Evolutionary conservation across 2,888 invertebrate genomes (phyloP), one percentile per base, ranked within the genome.

Genomic region (Criorhina ranunculi): DNA sequence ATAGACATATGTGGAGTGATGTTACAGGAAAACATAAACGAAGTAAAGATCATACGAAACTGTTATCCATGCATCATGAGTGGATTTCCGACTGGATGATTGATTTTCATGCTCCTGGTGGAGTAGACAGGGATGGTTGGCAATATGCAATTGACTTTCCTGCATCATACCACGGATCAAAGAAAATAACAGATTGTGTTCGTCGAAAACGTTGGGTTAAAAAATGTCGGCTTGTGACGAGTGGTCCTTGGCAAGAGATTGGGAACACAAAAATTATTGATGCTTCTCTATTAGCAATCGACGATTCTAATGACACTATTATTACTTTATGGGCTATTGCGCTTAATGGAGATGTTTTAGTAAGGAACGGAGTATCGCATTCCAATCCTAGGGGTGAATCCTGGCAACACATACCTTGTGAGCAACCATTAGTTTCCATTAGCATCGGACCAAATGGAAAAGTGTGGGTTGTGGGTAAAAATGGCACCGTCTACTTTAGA

Each of bases 111-210:
- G 95, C 96, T 7, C 96, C 96, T 0, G 97, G 97, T 0, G 98
- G 98, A 1, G 97, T 96, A 0, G 98, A 98, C 91, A 94, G 94
- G 77, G 97, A 98, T 87, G 98, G 98, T 1, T 98, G 98, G 98
- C 98, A 98, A 90, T 98, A 98, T 91, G 98, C 98, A 0, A 95
- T 96, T 0, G 98, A 98, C 92, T 98, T 98, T 90, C 97, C 98
- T 0, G 95, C 96, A 0, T 94, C 95, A 8, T 98, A 97, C 91
- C 98, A 97, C 89, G 95, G 95, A 0, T 94, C 95, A 88, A 97
- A 97, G 92, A 94, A 96, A 87, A 95, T 98, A 87, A 97, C 97
- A 0, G 98, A 98, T 91, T 97, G 97, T 89, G 98, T 98, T 0
- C 93, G 98, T 24, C 93, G 97, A 11, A 93, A 97, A 49, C 93